phyloP scores from a whole-genome alignment of 2,113 vertebrate species.

The Gnathonemus longibarbis region DNA sequence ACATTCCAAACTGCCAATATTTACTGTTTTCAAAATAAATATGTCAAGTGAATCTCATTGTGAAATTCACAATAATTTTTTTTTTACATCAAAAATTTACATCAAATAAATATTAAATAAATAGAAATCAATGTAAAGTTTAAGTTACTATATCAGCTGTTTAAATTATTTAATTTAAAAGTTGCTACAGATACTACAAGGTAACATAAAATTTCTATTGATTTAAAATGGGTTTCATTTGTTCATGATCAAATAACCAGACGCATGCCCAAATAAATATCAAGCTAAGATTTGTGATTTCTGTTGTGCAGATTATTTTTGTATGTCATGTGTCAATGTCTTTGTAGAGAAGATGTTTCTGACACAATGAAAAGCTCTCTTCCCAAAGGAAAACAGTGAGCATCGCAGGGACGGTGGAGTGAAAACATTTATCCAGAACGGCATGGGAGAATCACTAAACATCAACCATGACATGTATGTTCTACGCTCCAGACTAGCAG shows the following conservation, averaged over 20 bases:
- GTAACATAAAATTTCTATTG: neutral
- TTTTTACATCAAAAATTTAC: neutral
- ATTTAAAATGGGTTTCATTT: neutral
- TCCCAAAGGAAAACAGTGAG: neutral
- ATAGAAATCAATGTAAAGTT: neutral
- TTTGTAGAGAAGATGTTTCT: neutral
- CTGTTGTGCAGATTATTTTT: neutral
- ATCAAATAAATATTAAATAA: neutral
- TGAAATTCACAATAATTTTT: neutral
- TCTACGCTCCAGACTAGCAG: neutral
- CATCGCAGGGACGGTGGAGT: neutral
- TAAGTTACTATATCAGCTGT: neutral
- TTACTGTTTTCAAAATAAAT: neutral
- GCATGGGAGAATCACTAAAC: neutral
- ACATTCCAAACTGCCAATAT: neutral
- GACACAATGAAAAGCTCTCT: neutral
- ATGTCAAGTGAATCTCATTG: neutral
- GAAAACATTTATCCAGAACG: neutral
- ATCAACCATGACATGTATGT: neutral
- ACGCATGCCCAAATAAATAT: neutral
- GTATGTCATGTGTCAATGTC: neutral
- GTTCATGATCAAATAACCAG: neutral
- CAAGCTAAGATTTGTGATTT: neutral
- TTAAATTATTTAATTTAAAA: neutral
- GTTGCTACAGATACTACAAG: neutral